Conservation (phyloP, 2,113 vertebrate species). For the Arothron firmamentum region DNA sequence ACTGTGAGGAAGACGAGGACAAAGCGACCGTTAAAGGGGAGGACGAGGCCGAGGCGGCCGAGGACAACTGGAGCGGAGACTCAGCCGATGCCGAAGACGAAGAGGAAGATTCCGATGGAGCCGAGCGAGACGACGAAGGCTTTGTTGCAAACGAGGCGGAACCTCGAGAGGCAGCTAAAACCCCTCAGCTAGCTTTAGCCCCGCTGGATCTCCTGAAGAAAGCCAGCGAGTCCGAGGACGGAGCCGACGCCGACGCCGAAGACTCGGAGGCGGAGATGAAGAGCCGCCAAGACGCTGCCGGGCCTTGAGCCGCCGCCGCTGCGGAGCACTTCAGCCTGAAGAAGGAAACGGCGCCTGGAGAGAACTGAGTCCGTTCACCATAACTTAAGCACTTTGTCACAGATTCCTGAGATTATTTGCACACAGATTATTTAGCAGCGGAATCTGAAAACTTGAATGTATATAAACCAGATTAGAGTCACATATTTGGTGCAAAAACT, state of each 20-base stretch:
- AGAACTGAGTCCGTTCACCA: no score
- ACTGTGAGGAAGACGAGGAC: slow-evolving; percentile 4
- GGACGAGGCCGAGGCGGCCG: slow-evolving; percentile 20
- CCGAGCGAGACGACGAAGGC: slow-evolving; percentile 26
- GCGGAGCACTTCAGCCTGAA: no score
- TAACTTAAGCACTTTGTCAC: no score
- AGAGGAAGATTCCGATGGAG: slow-evolving; percentile 59
- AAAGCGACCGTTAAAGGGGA: slow-evolving; percentile 32
- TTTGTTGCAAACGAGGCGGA: background rate
- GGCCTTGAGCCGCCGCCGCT: no score
- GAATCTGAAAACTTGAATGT: slow-evolving; percentile 60
- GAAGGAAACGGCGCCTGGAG: background rate
- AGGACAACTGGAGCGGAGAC: slow-evolving; percentile 32
- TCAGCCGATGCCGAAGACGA: slow-evolving; percentile 72
- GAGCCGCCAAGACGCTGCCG: slow-evolving; percentile 4
- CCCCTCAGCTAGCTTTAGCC: slow-evolving; percentile 12
- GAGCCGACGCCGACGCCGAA: slow-evolving; percentile 63
- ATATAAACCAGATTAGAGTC: slow-evolving; percentile 1
- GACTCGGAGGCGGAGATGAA: slow-evolving; percentile 69
- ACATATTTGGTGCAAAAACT: background rate
- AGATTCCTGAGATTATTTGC: no score
- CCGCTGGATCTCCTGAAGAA: slow-evolving; percentile 35
- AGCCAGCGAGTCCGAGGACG: slow-evolving; percentile 58
- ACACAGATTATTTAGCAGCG: background rate
- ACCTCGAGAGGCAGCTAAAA: background rate